Evolutionary conservation across 1,140 invertebrate species (phyloP), one percentile per base, ranked within the genome.

Genomic region (Eueides isabella): DNA sequence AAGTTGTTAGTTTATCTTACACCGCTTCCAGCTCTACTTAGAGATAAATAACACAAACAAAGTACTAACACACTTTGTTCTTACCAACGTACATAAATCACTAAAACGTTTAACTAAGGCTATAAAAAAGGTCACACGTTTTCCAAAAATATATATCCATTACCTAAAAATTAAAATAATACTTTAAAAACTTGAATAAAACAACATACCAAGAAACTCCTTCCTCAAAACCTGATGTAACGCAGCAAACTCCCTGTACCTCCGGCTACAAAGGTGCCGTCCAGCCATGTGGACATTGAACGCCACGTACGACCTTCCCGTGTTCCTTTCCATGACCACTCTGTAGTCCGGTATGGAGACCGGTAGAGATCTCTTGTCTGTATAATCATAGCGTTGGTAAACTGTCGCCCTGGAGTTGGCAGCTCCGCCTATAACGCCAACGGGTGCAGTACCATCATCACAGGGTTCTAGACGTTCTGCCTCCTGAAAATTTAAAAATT

Each of bases 211-310:
- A 75, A 97, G 94, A 93, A 99, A 99, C 90, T 99, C 98, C 89
- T 98, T 97, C 91, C 99, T 99, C 62, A 99, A 94, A 75, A 97
- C 96, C 80, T 96, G 95, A 87, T 99, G 97, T 65, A 99, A 91
- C 72, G 97, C 97, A 16, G 97, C 96, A 90, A 99, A 99, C 93
- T 99, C 99, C 66, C 98, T 95, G 90, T 99, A 99, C 44, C 99
- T 94, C 63, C 99, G 94, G 33, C 98, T 99, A 89, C 99, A 99
- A 29, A 99, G 94, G 91, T 99, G 99, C 61, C 99, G 93, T 0
- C 99, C 99, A 31, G 99, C 99, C 98, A 99, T 99, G 90, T 99
- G 99, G 74, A 99, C 99, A 90, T 99, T 99, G 93, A 98, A 99
- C 0, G 99, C 98, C 70, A 99, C 98, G 94, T 97, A 99, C 80